A percentile compares a stretch with the other conserved stretches of the same genome.
Evolutionary conservation across 2,888 invertebrate genomes (phyloP).

Genomic region (Tineola bisselliella): DNA sequence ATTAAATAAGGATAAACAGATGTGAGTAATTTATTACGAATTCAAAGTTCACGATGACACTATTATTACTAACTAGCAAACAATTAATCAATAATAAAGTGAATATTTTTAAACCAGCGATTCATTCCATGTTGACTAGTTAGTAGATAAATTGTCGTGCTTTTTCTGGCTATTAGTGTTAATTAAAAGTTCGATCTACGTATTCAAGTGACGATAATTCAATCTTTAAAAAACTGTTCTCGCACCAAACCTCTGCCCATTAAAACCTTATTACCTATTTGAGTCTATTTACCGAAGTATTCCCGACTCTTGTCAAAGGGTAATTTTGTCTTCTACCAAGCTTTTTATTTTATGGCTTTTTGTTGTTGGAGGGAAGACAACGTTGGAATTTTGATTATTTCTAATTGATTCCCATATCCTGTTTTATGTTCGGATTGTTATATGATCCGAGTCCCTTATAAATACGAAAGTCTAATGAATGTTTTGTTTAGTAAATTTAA

Average conservation of each 20-base stretch:
- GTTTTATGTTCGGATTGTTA: not conserved
- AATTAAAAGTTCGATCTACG: constrained; percentile 9
- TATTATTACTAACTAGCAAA: not conserved
- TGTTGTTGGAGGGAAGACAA: constrained; percentile 1
- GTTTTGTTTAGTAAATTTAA: too few relatives aligned
- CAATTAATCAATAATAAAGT: not conserved
- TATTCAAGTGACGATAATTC: constrained; percentile 10
- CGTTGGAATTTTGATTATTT: constrained; percentile 12
- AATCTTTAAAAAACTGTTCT: constrained; percentile 11
- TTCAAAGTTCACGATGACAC: too few relatives aligned
- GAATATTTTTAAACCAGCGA: not conserved
- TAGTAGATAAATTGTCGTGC: not conserved
- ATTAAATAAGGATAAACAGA: too few relatives aligned
- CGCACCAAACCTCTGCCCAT: constrained; percentile 12
- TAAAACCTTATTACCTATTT: constrained; percentile 21
- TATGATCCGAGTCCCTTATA: not conserved
- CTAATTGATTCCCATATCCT: constrained; percentile 17
- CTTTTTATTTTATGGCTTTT: constrained; percentile 11
- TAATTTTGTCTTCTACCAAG: constrained; percentile 4
- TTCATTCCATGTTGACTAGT: not conserved
- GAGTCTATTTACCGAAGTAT: constrained; percentile 12
- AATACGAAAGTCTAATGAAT: too few relatives aligned
- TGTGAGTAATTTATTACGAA: too few relatives aligned
- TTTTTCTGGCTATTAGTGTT: not conserved
- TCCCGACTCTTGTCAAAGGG: constrained; percentile 10